Percentiles rank a stretch among this genome's conserved stretches.
Evolutionary conservation across 2,797 vertebrate species (phyloP).

Genomic region (Sylvia borin): DNA sequence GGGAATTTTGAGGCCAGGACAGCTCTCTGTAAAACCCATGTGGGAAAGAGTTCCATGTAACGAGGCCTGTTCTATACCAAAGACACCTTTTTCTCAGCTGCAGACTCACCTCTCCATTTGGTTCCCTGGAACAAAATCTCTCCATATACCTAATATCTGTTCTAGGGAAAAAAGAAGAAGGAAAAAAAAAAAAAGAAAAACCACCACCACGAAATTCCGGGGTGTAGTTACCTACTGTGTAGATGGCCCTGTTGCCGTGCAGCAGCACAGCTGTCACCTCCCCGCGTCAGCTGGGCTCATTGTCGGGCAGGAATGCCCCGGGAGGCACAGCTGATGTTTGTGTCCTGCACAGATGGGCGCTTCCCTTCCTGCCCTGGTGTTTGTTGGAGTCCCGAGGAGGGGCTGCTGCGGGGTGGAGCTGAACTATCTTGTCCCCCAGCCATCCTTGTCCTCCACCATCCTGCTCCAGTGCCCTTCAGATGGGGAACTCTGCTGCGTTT

Average conservation of each 20-base stretch:
- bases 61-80: not conserved
- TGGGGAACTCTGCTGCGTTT: not conserved
- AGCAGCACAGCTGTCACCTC: conserved; percentile 36
- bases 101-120: not conserved
- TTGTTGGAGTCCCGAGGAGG: not conserved
- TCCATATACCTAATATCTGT: not conserved
- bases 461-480: not conserved
- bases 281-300: conserved; percentile 11
- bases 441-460: not conserved
- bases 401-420: not conserved
- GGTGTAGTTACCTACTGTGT: not conserved
- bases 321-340: conserved; percentile 55
- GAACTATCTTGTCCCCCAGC: not conserved
- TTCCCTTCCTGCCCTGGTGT: not conserved
- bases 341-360: conserved; percentile 45
- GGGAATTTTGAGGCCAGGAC: not conserved
- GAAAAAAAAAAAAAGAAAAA: not conserved
- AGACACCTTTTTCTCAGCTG: not conserved
- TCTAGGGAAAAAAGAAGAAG: not conserved
- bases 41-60: not conserved
- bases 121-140: not conserved
- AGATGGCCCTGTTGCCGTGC: not conserved
- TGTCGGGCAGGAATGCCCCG: conserved; percentile 8
- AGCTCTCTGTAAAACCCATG: not conserved
- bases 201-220: not conserved